Base-by-base conservation (phyloP, 1,140 invertebrate genomes). In the Coelopa frigida region DNA sequence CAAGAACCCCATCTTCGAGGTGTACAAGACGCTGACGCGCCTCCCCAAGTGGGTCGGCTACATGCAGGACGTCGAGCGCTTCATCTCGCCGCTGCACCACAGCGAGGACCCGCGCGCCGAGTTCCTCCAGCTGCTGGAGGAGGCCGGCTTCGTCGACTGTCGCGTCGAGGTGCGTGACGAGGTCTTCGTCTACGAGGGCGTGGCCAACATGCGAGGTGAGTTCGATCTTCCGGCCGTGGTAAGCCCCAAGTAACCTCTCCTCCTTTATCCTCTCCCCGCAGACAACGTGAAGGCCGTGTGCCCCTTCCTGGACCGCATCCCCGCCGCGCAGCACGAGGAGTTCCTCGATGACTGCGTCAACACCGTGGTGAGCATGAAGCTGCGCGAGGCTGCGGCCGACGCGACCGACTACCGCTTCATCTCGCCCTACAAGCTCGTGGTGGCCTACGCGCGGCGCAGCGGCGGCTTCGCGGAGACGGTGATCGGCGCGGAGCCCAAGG, bases 281-380 rank as follows among this genome's bases (percentile, higher is more conserved):
- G 86, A 82, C 55, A 79, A 84, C 21, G 72, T 82, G 0, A 72
- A 72, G 46, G 84, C 86, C 0, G 79, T 89, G 4, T 87, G 85
- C 59, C 87, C 87, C 0, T 89, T 89, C 55, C 57, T 85, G 32
- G 66, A 75, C 4, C 68, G 77, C 20, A 80, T 91, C 46, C 82
- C 85, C 0, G 52, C 70, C 0, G 60, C 76, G 1, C 48, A 82
- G 4, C 77, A 78, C 31, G 72, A 81, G n/a, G 75, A 81, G 3
- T 89, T 82, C 56, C 69, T 79, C 17, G 59, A 75, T 26, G 79
- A 82, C 51, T 78, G 78, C 43, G 46, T 79, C 8, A 56, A 71
- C 0, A 63, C 74, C 27, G 69, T 79, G 0, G 56, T 61, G 18
- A 70, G 72, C 10, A 67, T 78, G 59, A 71, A 74, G 5, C 58